Evolutionary conservation across 1,140 invertebrate species (phyloP), one percentile per base, ranked within the genome.

Genomic region (Lasioglossum albipes): DNA sequence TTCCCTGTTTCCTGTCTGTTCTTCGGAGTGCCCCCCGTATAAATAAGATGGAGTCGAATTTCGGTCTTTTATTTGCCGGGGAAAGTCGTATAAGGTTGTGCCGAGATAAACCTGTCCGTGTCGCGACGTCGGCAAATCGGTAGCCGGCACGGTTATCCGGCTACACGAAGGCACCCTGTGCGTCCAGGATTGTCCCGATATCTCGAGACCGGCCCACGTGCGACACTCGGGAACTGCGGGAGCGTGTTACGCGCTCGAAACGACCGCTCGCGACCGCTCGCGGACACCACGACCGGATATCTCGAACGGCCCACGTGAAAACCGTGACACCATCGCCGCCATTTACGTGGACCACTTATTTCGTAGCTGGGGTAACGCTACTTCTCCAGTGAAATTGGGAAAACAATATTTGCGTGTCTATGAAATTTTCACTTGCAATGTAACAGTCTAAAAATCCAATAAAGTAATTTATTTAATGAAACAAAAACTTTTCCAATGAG

Each of bases 171-270:
- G 76, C 77, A 83, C 68, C 73, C 65, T 70, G 71, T 81, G 82
- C 79, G 75, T 85, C 83, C 83, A 71, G 66, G 66, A 85, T 83
- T 86, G 84, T 86, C 70, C 64, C 73, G 74, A 79, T 87, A 87
- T 87, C 81, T 79, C 64, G 74, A 61, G 54, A 41, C n/a, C 84
- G 54, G 69, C 90, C 91, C 85, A 91, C 91, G 86, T 91, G 83
- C 88, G 89, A 88, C 78, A 87, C 86, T 88, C 72, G 83, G 87
- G 74, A 75, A 89, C 86, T 88, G 86, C 73, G 72, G 78, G 52
- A 74, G 83, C 84, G 67, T 79, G 83, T 85, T 85, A 85, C 82
- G 84, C 84, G 69, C 82, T 66, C 66, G 52, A 66, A 73, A 77
- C 52, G 52, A 36, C 36, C 45, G 45, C 45, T 49, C 74, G 49